phyloP scores from a whole-genome alignment of 2,888 invertebrate genomes.

The Opisthograptis luteolata region DNA sequence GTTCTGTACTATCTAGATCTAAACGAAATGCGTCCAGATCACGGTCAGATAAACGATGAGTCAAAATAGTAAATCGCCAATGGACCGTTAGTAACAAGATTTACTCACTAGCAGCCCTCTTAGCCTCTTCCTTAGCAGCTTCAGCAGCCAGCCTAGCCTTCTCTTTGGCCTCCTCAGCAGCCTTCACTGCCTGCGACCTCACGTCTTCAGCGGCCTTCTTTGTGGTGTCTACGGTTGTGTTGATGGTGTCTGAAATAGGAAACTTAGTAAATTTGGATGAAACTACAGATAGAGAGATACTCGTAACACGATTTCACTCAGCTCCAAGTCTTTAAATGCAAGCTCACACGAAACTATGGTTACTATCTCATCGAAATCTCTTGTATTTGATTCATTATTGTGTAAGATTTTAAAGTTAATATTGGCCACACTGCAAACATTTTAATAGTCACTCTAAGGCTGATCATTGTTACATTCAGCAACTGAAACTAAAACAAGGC shows the following conservation, averaged over 20 bases:
- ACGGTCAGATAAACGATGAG: too few species aligned
- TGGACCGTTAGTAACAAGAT: too few species aligned
- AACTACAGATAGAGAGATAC: background rate
- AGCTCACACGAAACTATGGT: conserved; percentile 7
- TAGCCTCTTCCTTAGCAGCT: conserved; percentile 70
- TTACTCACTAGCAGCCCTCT: conserved; percentile 72
- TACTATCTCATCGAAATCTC: background rate
- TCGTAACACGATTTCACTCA: background rate
- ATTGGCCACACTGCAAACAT: conserved; percentile 7
- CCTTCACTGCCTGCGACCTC: conserved; percentile 60
- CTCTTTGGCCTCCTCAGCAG: conserved; percentile 74
- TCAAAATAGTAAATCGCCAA: background rate
- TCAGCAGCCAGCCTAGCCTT: conserved; percentile 70
- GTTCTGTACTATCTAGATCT: too few species aligned
- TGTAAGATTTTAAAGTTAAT: background rate
- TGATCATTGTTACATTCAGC: background rate
- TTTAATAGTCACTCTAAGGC: conserved; percentile 1
- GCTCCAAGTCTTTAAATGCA: conserved; percentile 3
- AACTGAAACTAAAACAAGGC: background rate
- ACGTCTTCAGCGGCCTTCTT: conserved; percentile 75
- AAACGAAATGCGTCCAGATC: too few species aligned
- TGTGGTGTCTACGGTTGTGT: conserved; percentile 70
- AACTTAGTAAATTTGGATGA: background rate
- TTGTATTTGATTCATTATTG: background rate
- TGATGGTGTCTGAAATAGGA: conserved; percentile 64